Evolutionary conservation across 1,140 invertebrate genomes (phyloP).

Genomic region (Zaprionus inermis): DNA sequence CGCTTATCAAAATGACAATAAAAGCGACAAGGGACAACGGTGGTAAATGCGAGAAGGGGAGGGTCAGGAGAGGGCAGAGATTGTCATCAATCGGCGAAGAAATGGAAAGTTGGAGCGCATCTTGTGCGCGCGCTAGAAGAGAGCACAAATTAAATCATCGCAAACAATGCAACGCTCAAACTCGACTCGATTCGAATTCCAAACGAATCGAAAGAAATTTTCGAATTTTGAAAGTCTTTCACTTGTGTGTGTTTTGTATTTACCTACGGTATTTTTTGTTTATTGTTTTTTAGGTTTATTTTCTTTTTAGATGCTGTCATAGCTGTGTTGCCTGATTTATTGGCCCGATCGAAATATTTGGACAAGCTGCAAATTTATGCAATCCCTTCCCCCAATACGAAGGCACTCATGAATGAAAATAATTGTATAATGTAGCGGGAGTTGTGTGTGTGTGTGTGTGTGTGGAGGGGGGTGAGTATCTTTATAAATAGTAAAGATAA

Average conservation of each 20-base stretch:
- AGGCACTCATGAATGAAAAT: constrained; percentile 53
- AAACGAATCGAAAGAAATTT: constrained; percentile 20
- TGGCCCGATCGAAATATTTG: constrained; percentile 8
- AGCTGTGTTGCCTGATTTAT: constrained; percentile 48
- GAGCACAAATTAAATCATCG: constrained; percentile 58
- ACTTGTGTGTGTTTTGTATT: not conserved
- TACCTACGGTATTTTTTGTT: not conserved
- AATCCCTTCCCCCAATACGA: constrained; percentile 40
- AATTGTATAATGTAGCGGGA: constrained; percentile 65
- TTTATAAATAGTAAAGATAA: constrained; percentile 22
- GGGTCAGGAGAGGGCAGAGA: not conserved
- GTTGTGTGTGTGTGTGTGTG: too few relatives aligned
- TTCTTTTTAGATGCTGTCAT: constrained; percentile 44
- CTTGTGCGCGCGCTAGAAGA: constrained; percentile 47
- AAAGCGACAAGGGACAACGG: constrained; percentile 27
- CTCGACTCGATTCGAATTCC: not conserved
- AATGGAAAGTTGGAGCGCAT: constrained; percentile 66
- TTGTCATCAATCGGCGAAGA: constrained; percentile 52
- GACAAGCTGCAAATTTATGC: constrained; percentile 63
- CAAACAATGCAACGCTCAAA: constrained; percentile 48
- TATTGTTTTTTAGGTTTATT: constrained; percentile 8
- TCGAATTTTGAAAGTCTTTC: constrained; percentile 50
- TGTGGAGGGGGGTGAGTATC: not conserved
- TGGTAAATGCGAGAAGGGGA: not conserved
- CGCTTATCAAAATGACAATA: constrained; percentile 51